A percentile compares a stretch with the other conserved stretches of the same genome.
Evolutionary conservation across 1,140 invertebrate genomes (phyloP).

Genomic region (Agrilus planipennis): DNA sequence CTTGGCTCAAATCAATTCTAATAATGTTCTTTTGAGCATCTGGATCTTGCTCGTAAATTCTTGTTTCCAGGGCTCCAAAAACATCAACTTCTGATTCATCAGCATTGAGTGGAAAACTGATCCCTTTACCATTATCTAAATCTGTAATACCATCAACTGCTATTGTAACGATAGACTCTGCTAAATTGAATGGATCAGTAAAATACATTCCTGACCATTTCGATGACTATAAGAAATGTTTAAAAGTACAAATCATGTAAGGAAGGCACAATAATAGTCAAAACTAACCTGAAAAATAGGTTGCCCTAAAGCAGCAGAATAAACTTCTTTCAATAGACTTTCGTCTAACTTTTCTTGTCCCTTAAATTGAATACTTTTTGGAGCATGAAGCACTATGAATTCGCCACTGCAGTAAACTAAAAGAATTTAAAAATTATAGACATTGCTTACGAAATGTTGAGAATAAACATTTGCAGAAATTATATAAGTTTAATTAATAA

Average conservation of each 20-base stretch:
- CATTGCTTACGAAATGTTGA: too few relatives aligned
- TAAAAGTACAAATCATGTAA: slow-evolving; percentile 5
- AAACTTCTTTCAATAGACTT: slow-evolving; percentile 57
- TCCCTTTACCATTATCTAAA: slow-evolving; percentile 39
- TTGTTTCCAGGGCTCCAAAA: slow-evolving; percentile 43
- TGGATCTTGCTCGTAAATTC: slow-evolving; percentile 43
- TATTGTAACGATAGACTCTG: slow-evolving; percentile 63
- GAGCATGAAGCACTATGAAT: slow-evolving; percentile 52
- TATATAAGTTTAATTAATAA: too few relatives aligned
- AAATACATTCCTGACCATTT: slow-evolving; percentile 60
- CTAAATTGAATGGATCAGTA: slow-evolving; percentile 59
- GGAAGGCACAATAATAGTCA: slow-evolving; percentile 5
- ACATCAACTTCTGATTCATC: slow-evolving; percentile 51
- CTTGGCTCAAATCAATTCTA: slow-evolving; percentile 50
- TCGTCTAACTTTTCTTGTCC: slow-evolving; percentile 47
- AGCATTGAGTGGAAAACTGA: slow-evolving; percentile 45
- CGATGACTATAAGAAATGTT: slow-evolving; percentile 38
- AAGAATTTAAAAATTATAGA: too few relatives aligned
- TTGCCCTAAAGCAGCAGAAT: slow-evolving; percentile 55
- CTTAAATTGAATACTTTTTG: slow-evolving; percentile 51
- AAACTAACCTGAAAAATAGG: slow-evolving; percentile 45
- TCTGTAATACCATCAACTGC: slow-evolving; percentile 56
- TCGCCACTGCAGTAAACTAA: slow-evolving; percentile 53
- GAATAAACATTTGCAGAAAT: too few relatives aligned
- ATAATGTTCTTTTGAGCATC: slow-evolving; percentile 45